Evolutionary conservation across 1,140 invertebrate species (phyloP), one percentile per base, ranked within the genome.

Genomic region (Eulimnadia texana): DNA sequence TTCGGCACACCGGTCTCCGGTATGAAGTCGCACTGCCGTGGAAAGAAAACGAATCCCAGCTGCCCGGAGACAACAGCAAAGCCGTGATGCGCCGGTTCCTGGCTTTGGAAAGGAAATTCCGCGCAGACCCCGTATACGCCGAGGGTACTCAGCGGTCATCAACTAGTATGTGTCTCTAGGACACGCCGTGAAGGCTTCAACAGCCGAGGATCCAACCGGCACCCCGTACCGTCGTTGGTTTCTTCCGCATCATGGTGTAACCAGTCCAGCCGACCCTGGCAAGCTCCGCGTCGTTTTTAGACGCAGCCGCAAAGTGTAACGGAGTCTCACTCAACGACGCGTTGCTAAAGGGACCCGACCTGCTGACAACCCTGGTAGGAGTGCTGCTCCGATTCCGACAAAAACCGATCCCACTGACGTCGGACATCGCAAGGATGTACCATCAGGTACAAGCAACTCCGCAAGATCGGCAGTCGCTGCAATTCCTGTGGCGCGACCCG

Each of bases 321-420:
- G 47, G 25, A 9, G 50, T 51, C 3, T 20, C 29, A n/a, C 23
- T 60, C 2, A 60, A 60, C 29, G 61, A 61, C 33, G 54, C 9
- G 1, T 42, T 66, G 1, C 9, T 67, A 0, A 65, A 60, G n/a
- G 66, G 66, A 0, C 64, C 58, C 1, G 42, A 63, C 20, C 29
- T 67, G 2, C 42, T 66, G 0, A 58, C 50, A 19, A 60, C 53
- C 19, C 50, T 67, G 11, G 20, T 25, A 1, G 61, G 24, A 1
- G 57, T 65, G 0, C 51, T 67, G 13, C 33, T 67, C 3, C 28
- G 52, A 16, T 67, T 67, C 52, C 27, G 67, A 2, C 13, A 64
- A 25, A 23, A 50, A 2, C 49, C 33, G 19, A 50, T 64, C 9
- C 51, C 57, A 9, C 19, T 67, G 23, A 24, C 33, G 2, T 53